phyloP scores from a whole-genome alignment of 1,140 invertebrate species.

The honey bee (Apis mellifera) region Amel_HAv3.1 CM009939.2:10405001-10405500 shows the following conservation, averaged over 20 bases:
- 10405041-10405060: neutral
- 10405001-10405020: neutral
- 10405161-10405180: conserved; percentile 31
- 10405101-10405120: neutral
- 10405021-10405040: neutral
- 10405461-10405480: too few relatives aligned
- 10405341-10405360: too few relatives aligned
- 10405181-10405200: conserved; percentile 1
- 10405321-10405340: too few relatives aligned
- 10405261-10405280: neutral
- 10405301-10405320: neutral
- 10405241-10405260: conserved; percentile 23
- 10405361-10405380: too few relatives aligned
- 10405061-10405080: conserved; percentile 1
- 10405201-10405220: neutral
- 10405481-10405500: too few relatives aligned
- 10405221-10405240: conserved; percentile 25
- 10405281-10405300: too few relatives aligned
- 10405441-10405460: too few relatives aligned
- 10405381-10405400: too few relatives aligned
- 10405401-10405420: too few relatives aligned
- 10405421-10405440: too few relatives aligned
- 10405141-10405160: neutral
- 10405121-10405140: conserved; percentile 16
- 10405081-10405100: conserved; percentile 7